phyloP scores from a whole-genome alignment of 2,113 vertebrate genomes.

The Nesogale talazaci region DNA sequence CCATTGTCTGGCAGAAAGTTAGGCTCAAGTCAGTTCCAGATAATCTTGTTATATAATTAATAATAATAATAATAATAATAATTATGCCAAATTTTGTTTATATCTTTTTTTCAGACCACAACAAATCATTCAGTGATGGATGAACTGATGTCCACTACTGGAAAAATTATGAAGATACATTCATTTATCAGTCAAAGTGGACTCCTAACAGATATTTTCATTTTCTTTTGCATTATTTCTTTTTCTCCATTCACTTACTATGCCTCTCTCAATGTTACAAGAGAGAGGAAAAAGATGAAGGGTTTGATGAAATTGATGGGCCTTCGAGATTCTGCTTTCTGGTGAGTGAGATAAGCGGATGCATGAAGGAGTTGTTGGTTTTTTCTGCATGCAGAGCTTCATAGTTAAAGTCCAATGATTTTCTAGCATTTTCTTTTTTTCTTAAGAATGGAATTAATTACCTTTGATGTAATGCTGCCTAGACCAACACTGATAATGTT shows the following conservation, averaged over 20 bases:
- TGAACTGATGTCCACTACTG: slow-evolving; percentile 79
- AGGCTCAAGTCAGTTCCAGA: neutral
- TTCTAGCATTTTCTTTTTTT: neutral
- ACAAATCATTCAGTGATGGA: slow-evolving; percentile 83
- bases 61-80: neutral
- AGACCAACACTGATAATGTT: no score
- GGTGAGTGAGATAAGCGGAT: slow-evolving; percentile 84
- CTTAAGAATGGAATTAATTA: neutral
- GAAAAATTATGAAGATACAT: slow-evolving; percentile 70
- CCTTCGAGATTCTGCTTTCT: slow-evolving; percentile 91
- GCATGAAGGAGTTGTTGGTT: neutral
- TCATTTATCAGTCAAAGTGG: neutral
- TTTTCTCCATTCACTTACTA: slow-evolving; percentile 80
- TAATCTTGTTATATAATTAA: no score
- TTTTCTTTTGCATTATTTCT: slow-evolving; percentile 42
- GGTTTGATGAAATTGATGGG: slow-evolving; percentile 94
- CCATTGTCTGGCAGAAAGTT: neutral
- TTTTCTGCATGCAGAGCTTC: neutral
- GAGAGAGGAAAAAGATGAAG: slow-evolving; percentile 87
- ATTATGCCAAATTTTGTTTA: neutral
- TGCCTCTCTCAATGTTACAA: slow-evolving; percentile 65
- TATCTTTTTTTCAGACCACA: slow-evolving; percentile 69
- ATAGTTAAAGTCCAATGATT: neutral
- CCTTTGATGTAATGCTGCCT: neutral
- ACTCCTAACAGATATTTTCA: neutral